phyloP scores from a whole-genome alignment of 2,797 vertebrate genomes.

The Anolis apletophallus region DNA sequence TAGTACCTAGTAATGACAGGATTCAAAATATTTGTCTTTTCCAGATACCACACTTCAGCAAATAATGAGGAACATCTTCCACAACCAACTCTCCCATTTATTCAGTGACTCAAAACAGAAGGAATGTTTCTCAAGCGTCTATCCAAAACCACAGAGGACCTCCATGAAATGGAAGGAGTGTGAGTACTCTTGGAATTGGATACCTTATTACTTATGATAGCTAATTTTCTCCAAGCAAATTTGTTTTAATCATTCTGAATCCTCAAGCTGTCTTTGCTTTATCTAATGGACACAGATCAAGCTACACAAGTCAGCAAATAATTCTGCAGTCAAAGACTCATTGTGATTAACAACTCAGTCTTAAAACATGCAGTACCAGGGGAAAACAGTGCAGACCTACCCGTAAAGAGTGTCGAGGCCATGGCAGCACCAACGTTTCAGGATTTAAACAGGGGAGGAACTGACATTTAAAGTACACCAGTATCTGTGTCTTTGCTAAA shows the following conservation, averaged over 20 bases:
- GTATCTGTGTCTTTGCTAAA: neutral
- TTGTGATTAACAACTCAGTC: neutral
- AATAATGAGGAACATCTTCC: neutral
- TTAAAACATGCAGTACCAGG: constrained; percentile 6
- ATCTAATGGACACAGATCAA: neutral
- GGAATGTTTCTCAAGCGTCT: neutral
- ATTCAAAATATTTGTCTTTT: neutral
- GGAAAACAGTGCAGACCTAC: constrained; percentile 8
- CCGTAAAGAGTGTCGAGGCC: neutral
- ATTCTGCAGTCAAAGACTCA: neutral
- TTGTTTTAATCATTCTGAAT: neutral
- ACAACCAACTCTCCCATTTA: neutral
- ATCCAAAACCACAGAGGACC: neutral
- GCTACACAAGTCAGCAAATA: constrained; percentile 2
- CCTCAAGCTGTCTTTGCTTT: neutral
- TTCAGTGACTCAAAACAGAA: neutral
- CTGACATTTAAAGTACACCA: neutral
- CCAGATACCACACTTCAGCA: neutral
- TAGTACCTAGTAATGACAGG: neutral
- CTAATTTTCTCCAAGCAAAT: neutral
- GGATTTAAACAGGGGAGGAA: neutral
- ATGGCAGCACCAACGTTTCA: neutral
- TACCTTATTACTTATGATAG: neutral
- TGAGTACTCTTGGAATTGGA: neutral
- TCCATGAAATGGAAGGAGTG: neutral